Percentiles rank a stretch among this genome's conserved stretches.
phyloP scores from a whole-genome alignment of 1,140 invertebrate genomes.

The Trichonephila clavipes region DNA sequence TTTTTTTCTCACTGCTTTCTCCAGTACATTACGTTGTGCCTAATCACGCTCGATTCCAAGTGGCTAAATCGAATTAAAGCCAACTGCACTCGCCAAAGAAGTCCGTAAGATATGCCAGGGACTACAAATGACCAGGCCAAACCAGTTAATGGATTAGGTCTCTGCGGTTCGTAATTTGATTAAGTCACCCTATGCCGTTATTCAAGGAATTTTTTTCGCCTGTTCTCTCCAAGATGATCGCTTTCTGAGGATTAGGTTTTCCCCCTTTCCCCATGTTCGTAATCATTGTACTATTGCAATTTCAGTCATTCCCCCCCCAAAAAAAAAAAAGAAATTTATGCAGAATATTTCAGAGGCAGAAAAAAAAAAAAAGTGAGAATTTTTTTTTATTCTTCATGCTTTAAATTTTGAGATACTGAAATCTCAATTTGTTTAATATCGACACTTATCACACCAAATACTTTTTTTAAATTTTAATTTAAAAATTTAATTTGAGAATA shows the following conservation, averaged over 20 bases:
- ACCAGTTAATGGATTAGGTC: constrained; percentile 44
- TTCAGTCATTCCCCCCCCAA: neutral
- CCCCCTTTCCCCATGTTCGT: neutral
- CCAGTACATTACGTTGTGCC: constrained; percentile 46
- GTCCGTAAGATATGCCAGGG: constrained; percentile 57
- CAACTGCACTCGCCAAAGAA: constrained; percentile 52
- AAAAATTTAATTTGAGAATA: no score
- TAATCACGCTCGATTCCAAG: constrained; percentile 44
- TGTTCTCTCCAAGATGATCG: neutral
- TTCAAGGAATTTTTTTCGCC: constrained; percentile 1
- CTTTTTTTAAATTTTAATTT: no score
- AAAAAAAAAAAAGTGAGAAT: neutral
- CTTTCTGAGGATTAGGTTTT: constrained; percentile 16
- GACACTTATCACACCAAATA: no score
- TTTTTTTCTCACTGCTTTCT: constrained; percentile 2
- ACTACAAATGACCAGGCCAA: constrained; percentile 46
- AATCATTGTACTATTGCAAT: neutral
- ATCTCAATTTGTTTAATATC: neutral
- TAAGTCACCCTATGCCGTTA: constrained; percentile 43
- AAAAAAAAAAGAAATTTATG: neutral
- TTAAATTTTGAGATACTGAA: neutral
- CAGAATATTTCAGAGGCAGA: neutral
- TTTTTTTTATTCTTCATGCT: neutral
- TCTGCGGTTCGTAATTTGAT: constrained; percentile 37
- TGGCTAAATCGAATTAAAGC: constrained; percentile 63